These are phyloP conservation scores for Electrophaes corylata DNA, from an alignment of 2,888 invertebrate genomes.

Conservation along the genomic window DNA sequence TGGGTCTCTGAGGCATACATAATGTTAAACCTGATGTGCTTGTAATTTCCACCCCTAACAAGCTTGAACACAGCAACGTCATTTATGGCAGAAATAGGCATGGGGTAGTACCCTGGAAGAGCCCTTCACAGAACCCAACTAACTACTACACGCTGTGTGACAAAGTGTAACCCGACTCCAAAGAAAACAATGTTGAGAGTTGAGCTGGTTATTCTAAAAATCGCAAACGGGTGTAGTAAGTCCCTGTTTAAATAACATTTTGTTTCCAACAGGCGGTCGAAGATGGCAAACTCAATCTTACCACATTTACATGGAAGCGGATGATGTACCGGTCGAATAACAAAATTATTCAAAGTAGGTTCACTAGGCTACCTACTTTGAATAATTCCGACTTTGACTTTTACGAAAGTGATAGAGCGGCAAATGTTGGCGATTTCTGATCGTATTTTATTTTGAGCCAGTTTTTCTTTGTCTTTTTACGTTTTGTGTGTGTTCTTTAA, in stretches of 20 bases:
- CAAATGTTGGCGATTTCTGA: constrained; percentile 13
- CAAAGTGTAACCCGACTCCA: background rate
- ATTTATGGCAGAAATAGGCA: no score
- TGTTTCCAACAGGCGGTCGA: constrained; percentile 31
- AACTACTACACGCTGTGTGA: no score
- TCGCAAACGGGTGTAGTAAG: constrained; percentile 20
- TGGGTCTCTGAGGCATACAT: no score
- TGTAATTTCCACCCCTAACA: no score
- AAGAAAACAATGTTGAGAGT: background rate
- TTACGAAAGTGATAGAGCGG: constrained; percentile 11
- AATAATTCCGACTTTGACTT: constrained; percentile 49
- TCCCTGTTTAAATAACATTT: constrained; percentile 40
- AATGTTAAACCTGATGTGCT: no score
- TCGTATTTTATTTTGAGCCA: no score
- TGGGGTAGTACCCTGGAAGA: no score
- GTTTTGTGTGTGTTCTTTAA: background rate
- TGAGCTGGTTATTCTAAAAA: constrained; percentile 21
- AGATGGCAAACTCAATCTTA: constrained; percentile 62
- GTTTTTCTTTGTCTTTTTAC: background rate
- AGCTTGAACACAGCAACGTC: no score
- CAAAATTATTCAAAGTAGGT: constrained; percentile 78
- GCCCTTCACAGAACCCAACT: no score
- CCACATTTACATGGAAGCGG: constrained; percentile 72
- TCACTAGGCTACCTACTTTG: constrained; percentile 16
- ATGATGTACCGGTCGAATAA: constrained; percentile 71